Evolutionary conservation across 2,888 invertebrate genomes (phyloP).

Genomic region (Melanophora roralis): DNA sequence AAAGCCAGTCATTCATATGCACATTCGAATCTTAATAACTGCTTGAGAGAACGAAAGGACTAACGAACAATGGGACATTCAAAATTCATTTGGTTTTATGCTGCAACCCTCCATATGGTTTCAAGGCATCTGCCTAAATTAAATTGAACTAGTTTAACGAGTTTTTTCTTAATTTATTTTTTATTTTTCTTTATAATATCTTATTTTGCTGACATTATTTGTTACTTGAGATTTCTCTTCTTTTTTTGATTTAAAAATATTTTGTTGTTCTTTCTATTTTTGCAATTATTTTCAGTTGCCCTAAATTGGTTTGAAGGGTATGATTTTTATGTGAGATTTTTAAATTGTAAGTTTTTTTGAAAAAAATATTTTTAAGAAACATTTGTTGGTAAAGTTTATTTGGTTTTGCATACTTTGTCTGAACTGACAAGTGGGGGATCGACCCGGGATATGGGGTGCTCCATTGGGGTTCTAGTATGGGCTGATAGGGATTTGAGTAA

Average conservation of each 20-base stretch:
- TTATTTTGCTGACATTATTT: conserved; percentile 26
- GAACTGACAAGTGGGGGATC: too few relatives aligned
- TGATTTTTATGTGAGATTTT: conserved; percentile 7
- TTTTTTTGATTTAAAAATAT: background rate
- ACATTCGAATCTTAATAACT: conserved; percentile 26
- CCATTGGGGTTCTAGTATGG: too few relatives aligned
- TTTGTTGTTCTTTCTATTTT: conserved; percentile 19
- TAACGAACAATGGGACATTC: conserved; percentile 2
- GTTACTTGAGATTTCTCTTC: conserved; percentile 12
- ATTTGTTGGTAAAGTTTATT: too few relatives aligned
- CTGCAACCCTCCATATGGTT: conserved; percentile 1
- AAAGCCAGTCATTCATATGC: conserved; percentile 11
- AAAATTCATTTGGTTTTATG: background rate
- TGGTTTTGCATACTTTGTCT: too few relatives aligned
- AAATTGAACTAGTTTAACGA: conserved; percentile 44
- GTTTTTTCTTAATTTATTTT: background rate
- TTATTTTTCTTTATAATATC: too few relatives aligned
- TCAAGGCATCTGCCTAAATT: conserved; percentile 12
- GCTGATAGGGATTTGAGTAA: too few relatives aligned
- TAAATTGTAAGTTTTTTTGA: conserved; percentile 26
- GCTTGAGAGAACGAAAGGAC: conserved; percentile 6
- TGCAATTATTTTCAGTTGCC: conserved; percentile 23
- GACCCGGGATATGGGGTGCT: too few relatives aligned
- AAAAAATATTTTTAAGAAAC: conserved; percentile 5
- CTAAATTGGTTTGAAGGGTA: conserved; percentile 43